Percentiles rank a stretch among this genome's conserved stretches.
phyloP scores from a whole-genome alignment of 2,888 invertebrate genomes.

The Meiosimyza decipiens region DNA sequence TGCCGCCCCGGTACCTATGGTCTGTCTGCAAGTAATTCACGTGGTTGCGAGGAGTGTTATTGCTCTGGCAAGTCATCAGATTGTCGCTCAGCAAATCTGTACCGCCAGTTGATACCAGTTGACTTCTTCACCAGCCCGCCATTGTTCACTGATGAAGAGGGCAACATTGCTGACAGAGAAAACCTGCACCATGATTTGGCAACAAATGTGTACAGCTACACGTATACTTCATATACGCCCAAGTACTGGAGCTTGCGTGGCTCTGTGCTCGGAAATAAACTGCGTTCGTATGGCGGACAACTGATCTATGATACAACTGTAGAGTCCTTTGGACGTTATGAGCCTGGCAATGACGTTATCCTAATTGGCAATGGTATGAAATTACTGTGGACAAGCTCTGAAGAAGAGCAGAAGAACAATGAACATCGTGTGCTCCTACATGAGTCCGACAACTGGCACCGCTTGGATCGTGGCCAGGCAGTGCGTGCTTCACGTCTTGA shows the following conservation, averaged over 20 bases:
- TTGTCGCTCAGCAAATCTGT: slow-evolving; percentile 71
- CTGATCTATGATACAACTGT: slow-evolving; percentile 81
- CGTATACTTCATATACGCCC: slow-evolving; percentile 67
- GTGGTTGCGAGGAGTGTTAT: slow-evolving; percentile 88
- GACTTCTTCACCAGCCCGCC: slow-evolving; percentile 73
- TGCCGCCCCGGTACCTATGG: slow-evolving; percentile 86
- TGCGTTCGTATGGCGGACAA: slow-evolving; percentile 89
- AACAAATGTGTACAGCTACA: slow-evolving; percentile 74
- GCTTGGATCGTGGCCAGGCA: slow-evolving; percentile 69
- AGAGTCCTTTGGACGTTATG: slow-evolving; percentile 69
- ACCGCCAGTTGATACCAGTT: slow-evolving; percentile 75
- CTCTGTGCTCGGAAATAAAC: slow-evolving; percentile 77
- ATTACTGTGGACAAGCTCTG: slow-evolving; percentile 74
- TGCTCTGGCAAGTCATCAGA: slow-evolving; percentile 84
- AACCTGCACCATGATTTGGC: slow-evolving; percentile 69
- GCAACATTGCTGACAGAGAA: slow-evolving; percentile 49
- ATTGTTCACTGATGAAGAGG: slow-evolving; percentile 71
- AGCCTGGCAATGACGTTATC: slow-evolving; percentile 83
- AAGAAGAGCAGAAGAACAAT: slow-evolving; percentile 47
- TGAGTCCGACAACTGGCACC: slow-evolving; percentile 78
- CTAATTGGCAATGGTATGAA: slow-evolving; percentile 82
- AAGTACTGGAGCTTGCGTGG: slow-evolving; percentile 83
- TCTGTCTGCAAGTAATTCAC: slow-evolving; percentile 74
- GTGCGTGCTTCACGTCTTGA: slow-evolving; percentile 79
- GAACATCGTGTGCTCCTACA: slow-evolving; percentile 72